These are phyloP conservation scores for Narcine bancroftii DNA, from an alignment of 2,113 vertebrate species.

Conservation along the genomic window DNA sequence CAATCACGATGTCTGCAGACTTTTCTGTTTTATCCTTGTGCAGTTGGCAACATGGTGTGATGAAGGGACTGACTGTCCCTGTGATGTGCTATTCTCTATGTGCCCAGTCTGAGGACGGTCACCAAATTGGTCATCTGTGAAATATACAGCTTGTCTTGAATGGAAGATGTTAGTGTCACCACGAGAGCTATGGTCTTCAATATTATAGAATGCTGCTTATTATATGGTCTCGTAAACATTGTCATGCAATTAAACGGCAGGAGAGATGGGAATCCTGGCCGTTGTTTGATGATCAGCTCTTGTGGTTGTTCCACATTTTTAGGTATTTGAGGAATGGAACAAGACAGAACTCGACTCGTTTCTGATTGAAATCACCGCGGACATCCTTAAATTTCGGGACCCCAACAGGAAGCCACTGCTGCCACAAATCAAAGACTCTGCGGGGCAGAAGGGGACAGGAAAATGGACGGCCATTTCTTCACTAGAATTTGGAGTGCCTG, in stretches of 20 bases:
- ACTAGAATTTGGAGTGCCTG: conserved; percentile 84
- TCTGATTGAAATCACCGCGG: conserved; percentile 92
- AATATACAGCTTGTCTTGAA: too few species aligned
- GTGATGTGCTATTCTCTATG: too few species aligned
- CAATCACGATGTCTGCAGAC: too few species aligned
- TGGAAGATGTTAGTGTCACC: too few species aligned
- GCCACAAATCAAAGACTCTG: conserved; percentile 87
- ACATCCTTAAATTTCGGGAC: conserved; percentile 81
- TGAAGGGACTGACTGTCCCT: too few species aligned
- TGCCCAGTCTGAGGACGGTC: too few species aligned
- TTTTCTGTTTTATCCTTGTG: too few species aligned
- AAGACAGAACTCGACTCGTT: conserved; percentile 94
- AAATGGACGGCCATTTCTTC: conserved; percentile 96
- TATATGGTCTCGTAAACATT: background rate
- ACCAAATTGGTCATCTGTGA: too few species aligned
- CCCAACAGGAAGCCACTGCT: conserved; percentile 69
- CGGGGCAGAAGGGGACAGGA: conserved; percentile 92
- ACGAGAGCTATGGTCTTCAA: too few species aligned
- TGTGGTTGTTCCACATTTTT: background rate
- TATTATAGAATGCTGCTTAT: background rate
- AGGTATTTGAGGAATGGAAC: conserved; percentile 87
- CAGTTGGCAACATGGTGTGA: too few species aligned
- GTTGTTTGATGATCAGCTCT: background rate
- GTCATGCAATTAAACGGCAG: background rate
- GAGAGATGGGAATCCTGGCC: background rate